Evolutionary conservation across 2,888 invertebrate genomes (phyloP).

Genomic region (Phymatocera aterrima): DNA sequence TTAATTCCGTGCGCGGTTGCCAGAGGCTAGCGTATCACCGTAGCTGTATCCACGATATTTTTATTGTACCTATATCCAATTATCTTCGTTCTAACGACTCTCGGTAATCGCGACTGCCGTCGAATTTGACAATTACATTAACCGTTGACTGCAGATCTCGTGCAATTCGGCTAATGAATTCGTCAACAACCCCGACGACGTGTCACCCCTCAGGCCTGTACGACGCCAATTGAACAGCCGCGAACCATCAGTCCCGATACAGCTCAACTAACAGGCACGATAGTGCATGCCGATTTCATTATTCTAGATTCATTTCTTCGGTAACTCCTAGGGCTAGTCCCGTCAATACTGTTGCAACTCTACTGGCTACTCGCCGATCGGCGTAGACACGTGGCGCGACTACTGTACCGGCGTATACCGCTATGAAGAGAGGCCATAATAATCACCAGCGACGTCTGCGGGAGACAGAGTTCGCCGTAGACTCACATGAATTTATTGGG

Average conservation of each 20-base stretch:
- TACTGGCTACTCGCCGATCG: background rate
- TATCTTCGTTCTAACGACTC: background rate
- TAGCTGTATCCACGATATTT: background rate
- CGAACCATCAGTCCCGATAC: constrained; percentile 3
- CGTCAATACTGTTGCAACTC: background rate
- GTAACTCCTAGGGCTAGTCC: background rate
- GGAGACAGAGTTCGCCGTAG: too few species aligned
- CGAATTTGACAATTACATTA: background rate
- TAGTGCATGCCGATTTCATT: constrained; percentile 16
- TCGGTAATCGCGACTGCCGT: background rate
- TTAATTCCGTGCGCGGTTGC: background rate
- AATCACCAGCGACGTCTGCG: background rate
- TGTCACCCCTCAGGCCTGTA: background rate
- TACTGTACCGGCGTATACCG: background rate
- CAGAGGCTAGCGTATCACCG: background rate
- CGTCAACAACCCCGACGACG: background rate
- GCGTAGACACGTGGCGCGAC: constrained; percentile 3
- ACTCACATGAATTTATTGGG: too few species aligned
- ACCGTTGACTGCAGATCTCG: background rate
- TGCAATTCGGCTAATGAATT: constrained; percentile 3
- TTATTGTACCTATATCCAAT: background rate
- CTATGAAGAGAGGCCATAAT: background rate
- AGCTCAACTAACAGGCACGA: constrained; percentile 18
- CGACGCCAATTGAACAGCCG: constrained; percentile 13
- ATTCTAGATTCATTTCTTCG: constrained; percentile 14